Percentiles rank a stretch among this genome's conserved stretches.
Conservation (phyloP, 2,888 invertebrate genomes). For the Zelleria hepariella region DNA sequence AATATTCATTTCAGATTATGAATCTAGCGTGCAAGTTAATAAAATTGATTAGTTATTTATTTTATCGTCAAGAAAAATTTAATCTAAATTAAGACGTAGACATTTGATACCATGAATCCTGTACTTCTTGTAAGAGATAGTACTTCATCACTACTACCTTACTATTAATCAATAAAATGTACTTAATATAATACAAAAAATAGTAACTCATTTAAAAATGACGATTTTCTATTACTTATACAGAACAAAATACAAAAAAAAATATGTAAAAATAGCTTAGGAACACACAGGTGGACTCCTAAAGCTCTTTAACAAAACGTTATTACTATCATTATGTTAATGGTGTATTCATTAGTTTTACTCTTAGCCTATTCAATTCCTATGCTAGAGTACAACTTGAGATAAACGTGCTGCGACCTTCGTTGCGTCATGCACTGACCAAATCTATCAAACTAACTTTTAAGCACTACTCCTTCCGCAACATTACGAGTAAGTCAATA, state of each 20-base stretch:
- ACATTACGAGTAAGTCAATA: slow-evolving; percentile 25
- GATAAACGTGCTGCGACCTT: neutral
- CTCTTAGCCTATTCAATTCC: slow-evolving; percentile 69
- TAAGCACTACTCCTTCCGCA: slow-evolving; percentile 32
- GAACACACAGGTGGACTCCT: slow-evolving; percentile 55
- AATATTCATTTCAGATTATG: neutral
- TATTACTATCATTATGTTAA: slow-evolving; percentile 40
- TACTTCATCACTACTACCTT: slow-evolving; percentile 32
- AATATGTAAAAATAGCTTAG: slow-evolving; percentile 43
- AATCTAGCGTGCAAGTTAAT: neutral
- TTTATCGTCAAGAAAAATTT: slow-evolving; percentile 25
- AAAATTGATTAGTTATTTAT: slow-evolving; percentile 17
- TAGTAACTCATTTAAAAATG: slow-evolving; percentile 40
- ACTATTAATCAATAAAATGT: slow-evolving; percentile 52
- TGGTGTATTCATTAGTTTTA: slow-evolving; percentile 38
- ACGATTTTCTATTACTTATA: slow-evolving; percentile 38
- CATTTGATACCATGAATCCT: slow-evolving; percentile 25
- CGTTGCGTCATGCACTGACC: neutral
- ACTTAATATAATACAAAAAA: slow-evolving; percentile 50
- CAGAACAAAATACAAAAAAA: slow-evolving; percentile 27
- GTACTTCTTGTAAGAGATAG: slow-evolving; percentile 24
- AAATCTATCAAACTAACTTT: slow-evolving; percentile 8
- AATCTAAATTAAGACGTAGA: slow-evolving; percentile 24
- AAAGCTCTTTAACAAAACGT: slow-evolving; percentile 53
- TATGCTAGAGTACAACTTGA: slow-evolving; percentile 53